Base-by-base conservation (phyloP, 2,888 invertebrate species). In the Pherbina coryleti region DNA sequence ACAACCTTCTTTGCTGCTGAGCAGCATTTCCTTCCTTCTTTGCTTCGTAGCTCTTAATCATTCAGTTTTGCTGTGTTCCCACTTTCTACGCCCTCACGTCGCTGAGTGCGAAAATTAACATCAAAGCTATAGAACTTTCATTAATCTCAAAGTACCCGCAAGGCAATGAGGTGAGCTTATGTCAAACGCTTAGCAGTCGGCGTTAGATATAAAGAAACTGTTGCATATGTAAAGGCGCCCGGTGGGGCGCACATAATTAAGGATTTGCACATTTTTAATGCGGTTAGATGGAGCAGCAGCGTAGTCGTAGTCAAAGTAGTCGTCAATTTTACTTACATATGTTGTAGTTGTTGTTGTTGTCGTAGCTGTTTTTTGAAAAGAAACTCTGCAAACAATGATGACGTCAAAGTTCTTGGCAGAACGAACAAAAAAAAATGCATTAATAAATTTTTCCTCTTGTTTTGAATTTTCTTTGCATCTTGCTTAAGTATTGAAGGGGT, bases 71-170 rank as follows among this genome's bases (percentile, higher is more conserved):
- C 17, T 44, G 22, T 25, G 14, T 19, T 49, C 44, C 44, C 37
- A 44, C 14, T 55, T 55, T 2, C 22, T 5, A 55, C 19, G 19
- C n/a, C 31, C 31, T 17, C 31, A 28, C 22, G 19, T 25, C 0
- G 44, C 49, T 69, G 51, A 49, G 69, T 51, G 69, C 28, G 49
- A 28, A 69, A 49, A 69, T 22, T 22, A 28, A 69, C 69, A 69
- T 69, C 69, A 69, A 69, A 51, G 69, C 69, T 69, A 51, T 51
- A 69, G 44, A 69, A 69, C 51, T 69, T 69, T 69, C 69, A 69
- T 69, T 69, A 69, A 69, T 69, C 69, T 51, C 17, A 69, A 49
- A 69, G 49, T 28, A 28, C 51, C 49, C 69, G 49, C 51, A 44
- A 44, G 67, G 22, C 67, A 37, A 17, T 49, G 69, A 51, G 51